A percentile compares a stretch with the other conserved stretches of the same genome.
Conservation (phyloP, 2,888 invertebrate species). For the Resseliella maxima region DNA sequence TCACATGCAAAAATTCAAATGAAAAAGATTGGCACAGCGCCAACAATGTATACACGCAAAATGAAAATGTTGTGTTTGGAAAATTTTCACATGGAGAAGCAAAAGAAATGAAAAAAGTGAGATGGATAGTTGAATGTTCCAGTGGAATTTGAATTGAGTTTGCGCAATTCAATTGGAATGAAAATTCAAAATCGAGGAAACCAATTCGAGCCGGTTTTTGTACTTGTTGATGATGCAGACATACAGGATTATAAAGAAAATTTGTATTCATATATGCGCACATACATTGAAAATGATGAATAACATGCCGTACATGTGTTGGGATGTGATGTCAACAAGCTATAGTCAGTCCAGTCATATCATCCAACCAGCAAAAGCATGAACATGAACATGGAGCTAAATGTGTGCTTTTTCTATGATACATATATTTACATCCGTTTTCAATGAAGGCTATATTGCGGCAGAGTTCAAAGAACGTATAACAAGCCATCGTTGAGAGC, state of each 20-base stretch:
- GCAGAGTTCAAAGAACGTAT: slow-evolving; percentile 44
- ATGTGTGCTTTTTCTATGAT: slow-evolving; percentile 11
- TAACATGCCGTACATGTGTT: slow-evolving; percentile 48
- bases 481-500: background rate
- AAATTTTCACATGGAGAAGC: background rate
- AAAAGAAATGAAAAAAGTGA: background rate
- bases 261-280: background rate
- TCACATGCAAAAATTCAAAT: background rate
- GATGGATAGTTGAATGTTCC: background rate
- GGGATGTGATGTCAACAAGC: slow-evolving; percentile 53
- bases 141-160: background rate
- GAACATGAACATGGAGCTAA: background rate
- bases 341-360: slow-evolving; percentile 24
- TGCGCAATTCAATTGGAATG: background rate
- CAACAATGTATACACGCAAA: background rate
- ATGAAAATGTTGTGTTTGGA: background rate
- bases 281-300: background rate
- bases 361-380: background rate
- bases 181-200: background rate
- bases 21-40: background rate
- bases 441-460: slow-evolving; percentile 27
- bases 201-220: slow-evolving; percentile 17
- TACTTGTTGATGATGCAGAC: slow-evolving; percentile 41
- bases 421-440: slow-evolving; percentile 45
- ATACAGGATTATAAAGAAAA: background rate